Evolutionary conservation across 2,797 vertebrate genomes (phyloP).

Genomic region (Mionectes olivaceus): DNA sequence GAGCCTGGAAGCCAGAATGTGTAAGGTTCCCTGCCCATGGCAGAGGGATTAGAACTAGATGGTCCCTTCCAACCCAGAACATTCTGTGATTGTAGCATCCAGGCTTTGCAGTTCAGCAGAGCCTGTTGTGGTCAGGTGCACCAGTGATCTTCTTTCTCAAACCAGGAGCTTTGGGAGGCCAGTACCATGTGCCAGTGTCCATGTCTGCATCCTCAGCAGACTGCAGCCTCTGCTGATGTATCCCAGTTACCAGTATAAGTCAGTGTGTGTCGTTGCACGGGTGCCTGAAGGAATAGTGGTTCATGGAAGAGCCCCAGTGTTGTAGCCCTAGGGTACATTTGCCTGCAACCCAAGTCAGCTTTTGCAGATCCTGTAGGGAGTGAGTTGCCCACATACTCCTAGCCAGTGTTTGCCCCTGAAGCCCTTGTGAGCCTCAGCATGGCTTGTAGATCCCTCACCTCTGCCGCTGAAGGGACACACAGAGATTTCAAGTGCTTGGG

Average conservation of each 20-base stretch:
- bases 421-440: fast-evolving
- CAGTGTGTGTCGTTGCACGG: fast-evolving
- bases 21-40: background rate
- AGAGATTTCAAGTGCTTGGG: background rate
- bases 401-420: background rate
- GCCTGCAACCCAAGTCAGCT: background rate
- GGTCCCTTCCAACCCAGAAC: background rate
- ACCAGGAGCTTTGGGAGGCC: background rate
- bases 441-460: background rate
- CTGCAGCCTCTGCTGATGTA: background rate
- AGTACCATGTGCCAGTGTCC: fast-evolving
- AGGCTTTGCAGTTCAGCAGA: background rate
- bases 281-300: background rate
- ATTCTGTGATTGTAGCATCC: background rate
- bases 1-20: background rate
- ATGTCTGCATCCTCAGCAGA: background rate
- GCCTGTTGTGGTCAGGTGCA: fast-evolving
- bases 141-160: background rate
- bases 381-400: fast-evolving
- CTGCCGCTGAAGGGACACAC: background rate
- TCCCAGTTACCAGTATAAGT: background rate
- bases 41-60: background rate
- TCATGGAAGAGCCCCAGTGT: background rate
- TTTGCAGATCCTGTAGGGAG: background rate
- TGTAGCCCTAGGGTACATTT: background rate